Evolutionary conservation across 2,113 vertebrate species (phyloP), one percentile per base, ranked within the genome.

Genomic region (Hydrolagus affinis): DNA sequence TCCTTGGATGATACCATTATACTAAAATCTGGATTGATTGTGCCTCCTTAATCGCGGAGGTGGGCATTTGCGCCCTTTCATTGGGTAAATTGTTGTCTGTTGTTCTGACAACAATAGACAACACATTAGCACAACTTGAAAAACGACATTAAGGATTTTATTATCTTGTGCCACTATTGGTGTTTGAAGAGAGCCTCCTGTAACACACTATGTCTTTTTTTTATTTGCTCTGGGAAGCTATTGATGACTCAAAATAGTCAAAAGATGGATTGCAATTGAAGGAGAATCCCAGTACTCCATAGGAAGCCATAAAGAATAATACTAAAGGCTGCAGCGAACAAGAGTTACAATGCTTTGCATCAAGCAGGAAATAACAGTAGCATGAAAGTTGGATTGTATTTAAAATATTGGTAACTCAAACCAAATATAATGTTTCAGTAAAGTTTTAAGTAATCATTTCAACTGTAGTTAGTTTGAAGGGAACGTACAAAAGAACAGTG

Each of bases 341-440:
- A 83, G 28, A 11, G 3, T 66, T 66, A 66, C 60, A 44, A 44
- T 44, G 6, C 44, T 32, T 25, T 32, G 19, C 78, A 32, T 83
- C 25, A 66, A 17, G 78, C 78, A 83, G 78, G 59, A 68, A 83
- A 83, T 66, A 83, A 59, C 78, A 83, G 66, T 15, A 83, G 28
- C 78, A 68, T 32, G 78, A 83, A 83, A 83, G 23, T 62, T 11
- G 25, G 77, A 83, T 62, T 62, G 30, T 9, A 66, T 83, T 83
- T 83, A 83, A 66, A 64, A 83, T 83, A 60, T 80, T 64, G 62
- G 66, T 83, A 66, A 83, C 17, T 30, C 60, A 66, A 32, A 66
- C 78, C 64, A 83, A 83, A 66, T 83, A 30, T 28, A 44, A 12
- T 19, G 14, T 83, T 66, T 66, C 32, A 68, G 78, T 83, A 60